Percentiles rank a stretch among this genome's conserved stretches.
phyloP scores from a whole-genome alignment of 2,113 vertebrate species.

The Drymodes brunneopygia region DNA sequence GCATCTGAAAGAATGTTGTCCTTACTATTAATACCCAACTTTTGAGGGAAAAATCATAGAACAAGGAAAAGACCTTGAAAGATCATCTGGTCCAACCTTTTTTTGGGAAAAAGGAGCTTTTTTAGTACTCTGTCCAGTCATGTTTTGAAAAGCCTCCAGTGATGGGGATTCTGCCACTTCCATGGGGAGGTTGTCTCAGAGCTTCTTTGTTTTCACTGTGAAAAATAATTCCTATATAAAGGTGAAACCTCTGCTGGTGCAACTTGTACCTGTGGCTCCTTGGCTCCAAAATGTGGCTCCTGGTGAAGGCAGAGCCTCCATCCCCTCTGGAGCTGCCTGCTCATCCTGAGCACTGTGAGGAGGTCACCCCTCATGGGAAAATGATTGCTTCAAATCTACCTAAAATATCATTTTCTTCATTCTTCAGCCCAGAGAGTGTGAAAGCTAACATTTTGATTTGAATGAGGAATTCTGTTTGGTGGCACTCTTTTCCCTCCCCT shows the following conservation, averaged over 20 bases:
- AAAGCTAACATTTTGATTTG: too few species aligned
- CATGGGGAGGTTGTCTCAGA: neutral
- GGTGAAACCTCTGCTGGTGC: neutral
- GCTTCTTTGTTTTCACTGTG: neutral
- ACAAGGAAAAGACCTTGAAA: neutral
- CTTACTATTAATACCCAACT: neutral
- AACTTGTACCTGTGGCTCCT: neutral
- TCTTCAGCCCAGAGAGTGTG: neutral
- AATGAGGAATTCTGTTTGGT: neutral
- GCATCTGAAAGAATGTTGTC: neutral
- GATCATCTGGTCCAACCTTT: neutral
- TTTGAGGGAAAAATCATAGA: neutral
- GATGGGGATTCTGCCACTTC: neutral
- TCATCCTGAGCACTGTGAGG: neutral
- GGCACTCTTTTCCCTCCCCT: neutral
- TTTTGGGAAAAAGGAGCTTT: neutral
- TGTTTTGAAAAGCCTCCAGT: neutral
- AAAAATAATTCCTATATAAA: neutral
- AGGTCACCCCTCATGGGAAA: rapidly evolving
- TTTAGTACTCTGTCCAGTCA: neutral
- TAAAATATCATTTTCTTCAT: neutral
- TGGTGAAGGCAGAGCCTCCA: neutral
- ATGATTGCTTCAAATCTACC: neutral
- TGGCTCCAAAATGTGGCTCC: neutral
- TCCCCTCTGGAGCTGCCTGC: neutral